Evolutionary conservation across 2,888 invertebrate genomes (phyloP).

Genomic region (Idaea biselata): DNA sequence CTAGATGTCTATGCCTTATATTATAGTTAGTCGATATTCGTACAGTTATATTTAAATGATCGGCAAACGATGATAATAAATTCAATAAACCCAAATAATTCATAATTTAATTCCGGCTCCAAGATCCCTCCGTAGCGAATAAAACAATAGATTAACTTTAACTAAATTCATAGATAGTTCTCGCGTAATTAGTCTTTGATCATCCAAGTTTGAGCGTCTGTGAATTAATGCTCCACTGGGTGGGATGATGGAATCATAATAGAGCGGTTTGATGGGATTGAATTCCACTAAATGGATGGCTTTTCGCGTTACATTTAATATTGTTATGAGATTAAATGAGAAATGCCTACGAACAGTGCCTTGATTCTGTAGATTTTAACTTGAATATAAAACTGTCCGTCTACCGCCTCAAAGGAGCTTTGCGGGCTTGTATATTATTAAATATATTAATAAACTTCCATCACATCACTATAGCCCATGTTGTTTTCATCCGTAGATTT

Average conservation of each 20-base stretch:
- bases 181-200: neutral
- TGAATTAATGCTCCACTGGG: neutral
- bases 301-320: neutral
- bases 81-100: neutral
- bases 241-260: neutral
- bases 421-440: too few relatives aligned
- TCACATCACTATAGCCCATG: too few relatives aligned
- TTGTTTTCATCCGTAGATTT: too few relatives aligned
- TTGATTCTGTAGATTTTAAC: too few relatives aligned
- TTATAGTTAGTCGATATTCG: too few relatives aligned
- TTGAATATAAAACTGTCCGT: too few relatives aligned
- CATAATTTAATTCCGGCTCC: neutral
- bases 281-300: neutral
- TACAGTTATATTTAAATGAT: too few relatives aligned
- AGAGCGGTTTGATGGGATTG: neutral
- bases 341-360: neutral
- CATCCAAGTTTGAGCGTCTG: conserved; percentile 1
- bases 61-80: neutral
- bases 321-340: neutral
- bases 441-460: too few relatives aligned
- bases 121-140: neutral
- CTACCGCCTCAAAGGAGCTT: too few relatives aligned
- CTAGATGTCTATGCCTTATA: too few relatives aligned
- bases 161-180: neutral
- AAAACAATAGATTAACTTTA: neutral